Percentiles rank a stretch among this genome's conserved stretches.
Conservation (phyloP, 2,888 invertebrate species). For the Athetis lepigone region DNA sequence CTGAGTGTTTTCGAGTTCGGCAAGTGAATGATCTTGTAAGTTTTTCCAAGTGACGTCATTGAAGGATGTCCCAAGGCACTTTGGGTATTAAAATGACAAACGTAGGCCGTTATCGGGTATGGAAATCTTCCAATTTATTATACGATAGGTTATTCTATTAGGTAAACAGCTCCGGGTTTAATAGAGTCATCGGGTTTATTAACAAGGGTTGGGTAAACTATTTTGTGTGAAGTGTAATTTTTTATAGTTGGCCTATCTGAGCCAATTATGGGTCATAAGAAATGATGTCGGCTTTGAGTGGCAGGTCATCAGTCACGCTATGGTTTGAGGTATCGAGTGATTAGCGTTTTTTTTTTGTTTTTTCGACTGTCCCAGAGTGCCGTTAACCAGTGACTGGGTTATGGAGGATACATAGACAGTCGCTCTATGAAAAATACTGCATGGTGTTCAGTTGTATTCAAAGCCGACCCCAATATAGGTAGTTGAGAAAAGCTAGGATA, state of each 20-base stretch:
- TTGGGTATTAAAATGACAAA: slow-evolving; percentile 89
- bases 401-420: too few relatives aligned
- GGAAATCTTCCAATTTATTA: slow-evolving; percentile 90
- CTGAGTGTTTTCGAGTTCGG: slow-evolving; percentile 37
- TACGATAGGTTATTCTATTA: slow-evolving; percentile 90
- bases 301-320: slow-evolving; percentile 14
- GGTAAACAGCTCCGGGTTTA: slow-evolving; percentile 88
- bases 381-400: too few relatives aligned
- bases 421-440: too few relatives aligned
- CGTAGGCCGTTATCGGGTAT: slow-evolving; percentile 85
- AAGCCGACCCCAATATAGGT: too few relatives aligned
- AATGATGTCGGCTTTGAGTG: slow-evolving; percentile 37
- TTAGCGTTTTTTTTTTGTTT: too few relatives aligned
- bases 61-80: slow-evolving; percentile 84
- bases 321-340: too few relatives aligned
- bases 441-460: too few relatives aligned
- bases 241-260: slow-evolving; percentile 41
- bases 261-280: slow-evolving; percentile 55
- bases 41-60: slow-evolving; percentile 82
- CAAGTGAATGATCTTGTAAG: slow-evolving; percentile 7
- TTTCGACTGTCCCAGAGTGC: too few relatives aligned
- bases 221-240: slow-evolving; percentile 50
- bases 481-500: too few relatives aligned
- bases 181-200: slow-evolving; percentile 87
- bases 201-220: slow-evolving; percentile 65